Evolutionary conservation across 2,797 vertebrate genomes (phyloP).

Genomic region (Esox lucius): DNA sequence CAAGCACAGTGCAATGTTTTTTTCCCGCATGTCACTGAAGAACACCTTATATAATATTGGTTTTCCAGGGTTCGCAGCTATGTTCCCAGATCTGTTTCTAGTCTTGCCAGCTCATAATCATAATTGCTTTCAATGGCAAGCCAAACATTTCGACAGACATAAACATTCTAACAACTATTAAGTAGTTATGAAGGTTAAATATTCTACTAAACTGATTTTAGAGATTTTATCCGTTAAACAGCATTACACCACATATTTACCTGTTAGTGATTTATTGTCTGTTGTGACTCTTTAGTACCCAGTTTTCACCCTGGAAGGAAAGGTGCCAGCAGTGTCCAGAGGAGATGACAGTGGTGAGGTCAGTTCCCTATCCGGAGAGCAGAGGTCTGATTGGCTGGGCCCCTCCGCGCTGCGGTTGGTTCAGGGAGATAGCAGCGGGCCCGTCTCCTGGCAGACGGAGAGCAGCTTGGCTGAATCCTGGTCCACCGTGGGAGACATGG

Average conservation of each 20-base stretch:
- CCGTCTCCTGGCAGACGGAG: conserved; percentile 81
- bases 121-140: neutral
- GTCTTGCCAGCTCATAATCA: neutral
- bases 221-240: neutral
- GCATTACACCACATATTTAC: neutral
- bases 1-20: conserved; percentile 52
- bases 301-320: conserved; percentile 83
- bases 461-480: conserved; percentile 87
- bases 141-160: neutral
- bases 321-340: conserved; percentile 72
- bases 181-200: neutral
- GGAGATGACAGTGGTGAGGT: conserved; percentile 81
- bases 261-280: conserved; percentile 3
- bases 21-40: conserved; percentile 51
- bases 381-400: conserved; percentile 76
- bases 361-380: conserved; percentile 75
- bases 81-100: neutral
- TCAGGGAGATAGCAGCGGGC: conserved; percentile 54
- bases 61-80: conserved; percentile 1
- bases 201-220: neutral
- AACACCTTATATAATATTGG: neutral
- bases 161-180: neutral
- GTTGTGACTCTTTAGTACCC: conserved; percentile 58
- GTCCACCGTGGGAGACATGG: conserved; percentile 86
- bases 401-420: conserved; percentile 72